phyloP scores from a whole-genome alignment of 2,888 invertebrate genomes.

The Pachliopta kotzebuea region DNA sequence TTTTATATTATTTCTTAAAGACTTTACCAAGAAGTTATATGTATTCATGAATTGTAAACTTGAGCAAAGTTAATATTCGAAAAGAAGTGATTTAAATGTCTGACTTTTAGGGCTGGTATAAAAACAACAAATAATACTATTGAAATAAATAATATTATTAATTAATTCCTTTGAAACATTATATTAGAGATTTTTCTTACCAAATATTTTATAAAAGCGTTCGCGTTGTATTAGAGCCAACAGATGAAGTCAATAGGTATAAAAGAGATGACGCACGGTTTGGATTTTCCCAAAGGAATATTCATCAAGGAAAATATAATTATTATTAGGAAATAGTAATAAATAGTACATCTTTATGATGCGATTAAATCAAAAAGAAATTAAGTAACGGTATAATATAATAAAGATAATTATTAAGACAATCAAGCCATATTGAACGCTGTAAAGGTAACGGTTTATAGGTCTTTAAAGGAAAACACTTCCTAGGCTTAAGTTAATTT shows the following conservation, averaged over 20 bases:
- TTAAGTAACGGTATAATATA: background rate
- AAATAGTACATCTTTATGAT: background rate
- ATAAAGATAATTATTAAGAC: conserved; percentile 2
- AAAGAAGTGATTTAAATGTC: background rate
- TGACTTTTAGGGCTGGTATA: too few relatives aligned
- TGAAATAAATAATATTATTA: too few relatives aligned
- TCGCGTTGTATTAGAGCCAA: background rate
- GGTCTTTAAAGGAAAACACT: conserved; percentile 3
- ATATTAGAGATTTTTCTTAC: background rate
- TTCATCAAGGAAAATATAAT: conserved; percentile 13
- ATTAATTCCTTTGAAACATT: too few relatives aligned
- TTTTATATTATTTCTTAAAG: background rate
- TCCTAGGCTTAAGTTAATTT: conserved; percentile 1
- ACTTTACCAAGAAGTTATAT: background rate
- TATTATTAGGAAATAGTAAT: background rate
- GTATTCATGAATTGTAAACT: background rate
- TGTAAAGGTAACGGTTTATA: conserved; percentile 1
- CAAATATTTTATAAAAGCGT: background rate
- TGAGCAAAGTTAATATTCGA: background rate
- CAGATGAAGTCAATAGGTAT: background rate
- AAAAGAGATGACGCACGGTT: conserved; percentile 23
- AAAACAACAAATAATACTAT: background rate
- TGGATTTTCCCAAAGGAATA: conserved; percentile 24
- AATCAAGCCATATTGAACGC: background rate
- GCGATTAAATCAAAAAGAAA: background rate